phyloP scores from a whole-genome alignment of 2,797 vertebrate species.

The Myripristis jacobus region DNA sequence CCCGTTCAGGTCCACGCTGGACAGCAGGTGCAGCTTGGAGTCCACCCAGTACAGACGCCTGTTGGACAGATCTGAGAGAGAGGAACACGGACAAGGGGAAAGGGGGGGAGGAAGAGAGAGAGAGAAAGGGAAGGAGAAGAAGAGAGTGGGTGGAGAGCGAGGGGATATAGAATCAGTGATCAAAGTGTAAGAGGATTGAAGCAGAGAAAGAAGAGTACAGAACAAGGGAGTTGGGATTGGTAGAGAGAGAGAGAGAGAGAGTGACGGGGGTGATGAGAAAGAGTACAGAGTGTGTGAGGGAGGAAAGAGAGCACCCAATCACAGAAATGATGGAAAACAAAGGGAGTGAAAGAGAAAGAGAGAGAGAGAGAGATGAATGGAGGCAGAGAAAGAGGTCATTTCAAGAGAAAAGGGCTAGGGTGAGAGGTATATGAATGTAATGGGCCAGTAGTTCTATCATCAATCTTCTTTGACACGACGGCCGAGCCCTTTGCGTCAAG shows the following conservation, averaged over 20 bases:
- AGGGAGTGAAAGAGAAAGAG: not conserved
- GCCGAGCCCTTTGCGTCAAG: conserved; percentile 44
- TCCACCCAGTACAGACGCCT: conserved; percentile 98
- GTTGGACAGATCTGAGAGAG: conserved; percentile 89
- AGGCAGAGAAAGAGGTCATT: conserved; percentile 60
- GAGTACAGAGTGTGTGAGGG: conserved; percentile 14
- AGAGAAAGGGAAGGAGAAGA: conserved; percentile 9
- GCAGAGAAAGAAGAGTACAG: conserved; percentile 28
- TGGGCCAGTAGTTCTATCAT: conserved; percentile 68
- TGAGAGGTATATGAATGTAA: conserved; percentile 73
- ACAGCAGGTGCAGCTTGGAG: conserved; percentile 94
- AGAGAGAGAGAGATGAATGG: not conserved
- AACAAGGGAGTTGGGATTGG: not conserved
- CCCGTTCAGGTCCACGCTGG: conserved; percentile 94
- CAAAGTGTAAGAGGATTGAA: not conserved
- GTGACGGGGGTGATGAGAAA: conserved; percentile 66
- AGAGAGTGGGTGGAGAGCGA: too few species aligned
- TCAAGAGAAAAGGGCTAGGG: conserved; percentile 55
- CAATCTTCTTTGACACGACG: conserved; percentile 75
- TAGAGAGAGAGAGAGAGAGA: conserved; percentile 54
- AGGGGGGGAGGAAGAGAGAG: conserved; percentile 19
- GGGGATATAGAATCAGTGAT: too few species aligned
- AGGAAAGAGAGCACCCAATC: too few species aligned
- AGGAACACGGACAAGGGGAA: conserved; percentile 40
- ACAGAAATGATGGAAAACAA: not conserved